Percentiles rank a stretch among this genome's conserved stretches.
These are phyloP conservation scores for Diplodus puntazzo DNA, from an alignment of 2,797 vertebrate species.

Conservation along the genomic window DNA sequence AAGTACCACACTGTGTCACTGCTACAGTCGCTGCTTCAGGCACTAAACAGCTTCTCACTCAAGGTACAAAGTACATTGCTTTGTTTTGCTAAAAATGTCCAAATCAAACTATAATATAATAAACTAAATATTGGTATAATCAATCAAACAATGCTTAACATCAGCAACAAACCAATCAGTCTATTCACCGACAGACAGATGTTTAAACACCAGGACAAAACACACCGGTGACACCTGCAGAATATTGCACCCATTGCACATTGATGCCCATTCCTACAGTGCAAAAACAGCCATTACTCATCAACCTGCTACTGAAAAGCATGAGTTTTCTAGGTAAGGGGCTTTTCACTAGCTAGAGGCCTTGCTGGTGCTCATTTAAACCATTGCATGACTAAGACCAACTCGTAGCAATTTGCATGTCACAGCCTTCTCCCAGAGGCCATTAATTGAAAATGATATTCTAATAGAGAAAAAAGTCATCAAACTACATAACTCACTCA, in stretches of 20 bases:
- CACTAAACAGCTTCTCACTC: slow-evolving; percentile 18
- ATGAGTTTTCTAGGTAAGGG: background rate
- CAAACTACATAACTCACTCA: slow-evolving; percentile 28
- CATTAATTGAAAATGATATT: background rate
- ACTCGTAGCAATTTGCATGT: slow-evolving; percentile 37
- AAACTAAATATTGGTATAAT: background rate
- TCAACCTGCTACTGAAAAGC: slow-evolving; percentile 5
- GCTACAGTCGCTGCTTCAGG: slow-evolving; percentile 43
- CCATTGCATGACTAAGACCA: slow-evolving; percentile 35
- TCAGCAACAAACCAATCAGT: background rate
- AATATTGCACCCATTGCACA: slow-evolving; percentile 1
- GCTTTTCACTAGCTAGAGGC: slow-evolving; percentile 19
- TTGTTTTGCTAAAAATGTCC: slow-evolving; percentile 9
- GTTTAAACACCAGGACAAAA: background rate
- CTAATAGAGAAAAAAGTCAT: slow-evolving; percentile 9
- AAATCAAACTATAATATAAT: background rate
- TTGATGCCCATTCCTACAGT: background rate
- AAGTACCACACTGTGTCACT: slow-evolving; percentile 42
- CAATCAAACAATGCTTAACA: background rate
- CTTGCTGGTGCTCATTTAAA: slow-evolving; percentile 19
- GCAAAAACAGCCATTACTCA: slow-evolving; percentile 8
- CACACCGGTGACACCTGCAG: background rate
- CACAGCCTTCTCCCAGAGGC: slow-evolving; percentile 21
- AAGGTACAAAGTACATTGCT: slow-evolving; percentile 4
- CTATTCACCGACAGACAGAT: slow-evolving; percentile 1